Conservation (phyloP, 2,113 vertebrate species). For the Noturus placidus region DNA sequence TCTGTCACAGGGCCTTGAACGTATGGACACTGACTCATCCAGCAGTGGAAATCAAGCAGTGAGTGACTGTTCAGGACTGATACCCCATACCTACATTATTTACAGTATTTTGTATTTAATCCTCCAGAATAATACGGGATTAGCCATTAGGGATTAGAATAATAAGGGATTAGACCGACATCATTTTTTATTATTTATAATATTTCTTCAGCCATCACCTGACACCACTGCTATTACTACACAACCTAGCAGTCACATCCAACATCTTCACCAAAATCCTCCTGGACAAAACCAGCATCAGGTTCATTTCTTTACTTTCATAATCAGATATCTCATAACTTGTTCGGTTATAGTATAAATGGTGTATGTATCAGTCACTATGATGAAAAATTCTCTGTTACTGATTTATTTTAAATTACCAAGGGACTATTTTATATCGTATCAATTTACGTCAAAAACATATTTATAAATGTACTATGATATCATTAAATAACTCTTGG, state of each 20-base stretch:
- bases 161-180: neutral
- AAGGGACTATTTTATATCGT: neutral
- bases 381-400: neutral
- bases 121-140: neutral
- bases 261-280: neutral
- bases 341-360: neutral
- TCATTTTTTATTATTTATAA: neutral
- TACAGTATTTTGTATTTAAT: too few relatives aligned
- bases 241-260: neutral
- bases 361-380: neutral
- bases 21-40: neutral
- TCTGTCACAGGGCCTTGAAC: neutral
- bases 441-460: neutral
- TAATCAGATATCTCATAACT: neutral
- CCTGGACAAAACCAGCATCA: neutral
- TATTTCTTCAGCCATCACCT: neutral
- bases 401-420: neutral
- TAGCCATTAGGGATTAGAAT: neutral
- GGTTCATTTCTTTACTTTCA: neutral
- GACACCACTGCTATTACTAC: neutral
- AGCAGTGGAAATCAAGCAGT: neutral
- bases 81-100: neutral
- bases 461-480: neutral
- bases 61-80: neutral
- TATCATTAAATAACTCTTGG: neutral